Conservation (phyloP, 2,797 vertebrate species). For the Setipinna tenuifilis region DNA sequence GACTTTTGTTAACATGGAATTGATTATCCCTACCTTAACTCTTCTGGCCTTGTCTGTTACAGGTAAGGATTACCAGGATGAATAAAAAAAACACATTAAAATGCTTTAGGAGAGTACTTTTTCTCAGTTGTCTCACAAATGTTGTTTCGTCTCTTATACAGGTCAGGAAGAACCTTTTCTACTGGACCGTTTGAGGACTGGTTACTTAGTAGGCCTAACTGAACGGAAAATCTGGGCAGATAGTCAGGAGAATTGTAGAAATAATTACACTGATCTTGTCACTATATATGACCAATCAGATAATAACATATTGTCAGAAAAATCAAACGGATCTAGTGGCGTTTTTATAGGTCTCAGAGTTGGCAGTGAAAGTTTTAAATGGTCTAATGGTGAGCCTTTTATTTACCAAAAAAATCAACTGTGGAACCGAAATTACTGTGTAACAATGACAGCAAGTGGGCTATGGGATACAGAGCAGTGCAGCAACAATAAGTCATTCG, state of each 20-base stretch:
- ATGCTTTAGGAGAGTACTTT: too few species aligned
- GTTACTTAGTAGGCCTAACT: neutral
- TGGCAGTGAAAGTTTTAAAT: too few species aligned
- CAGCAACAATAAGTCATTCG: slow-evolving; percentile 26
- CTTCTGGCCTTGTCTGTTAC: neutral
- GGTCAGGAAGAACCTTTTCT: neutral
- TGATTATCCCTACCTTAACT: neutral
- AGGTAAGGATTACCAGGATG: neutral
- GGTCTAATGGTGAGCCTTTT: too few species aligned
- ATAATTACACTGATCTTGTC: neutral
- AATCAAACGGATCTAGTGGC: too few species aligned
- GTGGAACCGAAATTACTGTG: rapidly evolving
- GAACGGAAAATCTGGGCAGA: too few species aligned
- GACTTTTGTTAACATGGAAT: neutral
- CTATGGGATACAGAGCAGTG: neutral
- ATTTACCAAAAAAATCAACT: rapidly evolving
- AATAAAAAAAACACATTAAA: neutral
- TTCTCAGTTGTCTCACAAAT: neutral
- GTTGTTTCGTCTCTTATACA: neutral
- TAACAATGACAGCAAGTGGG: neutral
- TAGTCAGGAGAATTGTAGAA: too few species aligned
- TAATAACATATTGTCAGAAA: too few species aligned
- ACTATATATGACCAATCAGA: slow-evolving; percentile 51
- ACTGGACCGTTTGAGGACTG: neutral
- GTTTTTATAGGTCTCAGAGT: slow-evolving; percentile 53